These are phyloP conservation scores for Luffia ferchaultella DNA, from an alignment of 2,888 invertebrate species.

Conservation along the genomic window DNA sequence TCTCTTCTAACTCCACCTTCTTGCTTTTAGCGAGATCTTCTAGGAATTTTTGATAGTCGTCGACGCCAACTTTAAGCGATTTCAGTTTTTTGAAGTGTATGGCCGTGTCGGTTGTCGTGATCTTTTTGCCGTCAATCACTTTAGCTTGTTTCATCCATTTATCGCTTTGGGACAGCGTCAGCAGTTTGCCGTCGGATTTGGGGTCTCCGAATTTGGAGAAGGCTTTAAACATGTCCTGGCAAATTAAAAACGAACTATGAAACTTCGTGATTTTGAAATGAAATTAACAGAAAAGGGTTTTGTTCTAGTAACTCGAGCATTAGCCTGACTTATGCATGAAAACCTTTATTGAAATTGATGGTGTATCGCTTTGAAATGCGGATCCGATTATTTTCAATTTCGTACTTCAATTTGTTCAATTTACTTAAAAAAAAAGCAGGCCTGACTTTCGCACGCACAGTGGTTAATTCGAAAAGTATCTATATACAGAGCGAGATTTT, in stretches of 20 bases:
- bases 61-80: slow-evolving; percentile 76
- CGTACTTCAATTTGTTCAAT: no score
- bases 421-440: no score
- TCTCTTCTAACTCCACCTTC: slow-evolving; percentile 79
- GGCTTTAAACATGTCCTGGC: slow-evolving; percentile 76
- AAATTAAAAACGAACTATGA: slow-evolving; percentile 37
- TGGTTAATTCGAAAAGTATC: no score
- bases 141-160: slow-evolving; percentile 95
- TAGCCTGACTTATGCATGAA: no score
- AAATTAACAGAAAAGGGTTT: no score
- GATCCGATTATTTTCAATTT: no score
- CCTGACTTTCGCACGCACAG: no score
- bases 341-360: no score
- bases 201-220: slow-evolving; percentile 89
- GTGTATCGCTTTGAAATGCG: no score
- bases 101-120: slow-evolving; percentile 90
- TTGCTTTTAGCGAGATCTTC: slow-evolving; percentile 87
- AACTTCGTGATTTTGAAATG: no score
- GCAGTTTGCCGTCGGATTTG: slow-evolving; percentile 84
- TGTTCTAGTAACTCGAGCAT: no score
- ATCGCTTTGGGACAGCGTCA: slow-evolving; percentile 89
- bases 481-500: no score
- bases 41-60: slow-evolving; percentile 85
- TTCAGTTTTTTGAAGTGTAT: slow-evolving; percentile 91
- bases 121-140: slow-evolving; percentile 81